Percentiles rank a stretch among this genome's conserved stretches.
phyloP scores from a whole-genome alignment of 1,140 invertebrate genomes.

The Drosophila murphyi region DNA sequence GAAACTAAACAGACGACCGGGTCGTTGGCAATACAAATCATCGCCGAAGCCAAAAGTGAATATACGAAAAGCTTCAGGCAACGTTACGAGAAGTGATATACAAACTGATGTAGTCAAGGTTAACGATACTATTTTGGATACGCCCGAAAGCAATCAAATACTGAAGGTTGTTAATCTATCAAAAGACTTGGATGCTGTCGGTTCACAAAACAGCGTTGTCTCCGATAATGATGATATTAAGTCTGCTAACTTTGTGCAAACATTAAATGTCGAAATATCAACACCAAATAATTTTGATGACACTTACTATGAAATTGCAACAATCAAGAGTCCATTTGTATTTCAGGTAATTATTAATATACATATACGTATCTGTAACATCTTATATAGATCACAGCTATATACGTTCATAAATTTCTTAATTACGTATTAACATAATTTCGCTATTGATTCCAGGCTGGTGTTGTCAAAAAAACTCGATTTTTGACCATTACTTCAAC shows the following conservation, averaged over 20 bases:
- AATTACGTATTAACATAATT: no score
- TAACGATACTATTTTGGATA: conserved; percentile 48
- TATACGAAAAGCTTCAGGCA: conserved; percentile 87
- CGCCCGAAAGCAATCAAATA: conserved; percentile 28
- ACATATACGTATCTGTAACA: not conserved
- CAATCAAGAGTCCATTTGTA: conserved; percentile 94
- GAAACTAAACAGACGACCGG: conserved; percentile 90
- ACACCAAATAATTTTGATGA: conserved; percentile 93
- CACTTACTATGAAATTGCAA: conserved; percentile 94
- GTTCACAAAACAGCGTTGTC: conserved; percentile 87
- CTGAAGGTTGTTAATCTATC: conserved; percentile 51
- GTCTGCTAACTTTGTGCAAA: conserved; percentile 88
- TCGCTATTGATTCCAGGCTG: conserved; percentile 87
- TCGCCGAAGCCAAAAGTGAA: conserved; percentile 93
- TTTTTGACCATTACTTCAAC: conserved; percentile 94
- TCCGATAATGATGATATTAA: conserved; percentile 87
- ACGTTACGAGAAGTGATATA: conserved; percentile 17
- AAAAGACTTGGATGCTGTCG: conserved; percentile 88
- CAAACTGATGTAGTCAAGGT: conserved; percentile 34
- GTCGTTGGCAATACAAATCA: conserved; percentile 94
- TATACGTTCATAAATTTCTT: not conserved
- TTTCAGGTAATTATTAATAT: conserved; percentile 89
- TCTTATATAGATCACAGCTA: no score
- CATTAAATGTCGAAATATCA: conserved; percentile 93
- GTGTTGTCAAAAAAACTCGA: conserved; percentile 93